Evolutionary conservation across 1,140 invertebrate species (phyloP).

Genomic region (roundworm (Caenorhabditis elegans)): DNA sequence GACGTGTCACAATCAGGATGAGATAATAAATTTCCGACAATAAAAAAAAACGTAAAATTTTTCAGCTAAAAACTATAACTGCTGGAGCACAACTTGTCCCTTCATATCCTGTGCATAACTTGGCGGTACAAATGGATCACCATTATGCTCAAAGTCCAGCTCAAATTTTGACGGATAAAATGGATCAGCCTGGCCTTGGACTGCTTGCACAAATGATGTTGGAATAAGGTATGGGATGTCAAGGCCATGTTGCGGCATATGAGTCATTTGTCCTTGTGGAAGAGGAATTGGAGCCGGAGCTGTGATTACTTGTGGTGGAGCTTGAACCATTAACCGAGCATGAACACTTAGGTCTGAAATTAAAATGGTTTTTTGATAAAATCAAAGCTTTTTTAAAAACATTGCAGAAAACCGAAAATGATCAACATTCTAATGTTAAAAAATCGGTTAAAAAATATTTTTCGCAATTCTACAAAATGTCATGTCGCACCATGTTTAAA

Average conservation of each 20-base stretch:
- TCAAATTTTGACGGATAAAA: constrained; percentile 20
- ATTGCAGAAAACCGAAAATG: too few relatives aligned
- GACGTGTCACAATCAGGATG: constrained; percentile 14
- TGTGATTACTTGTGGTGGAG: constrained; percentile 1
- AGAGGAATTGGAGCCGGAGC: not conserved
- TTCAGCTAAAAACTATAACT: constrained; percentile 46
- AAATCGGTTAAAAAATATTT: too few relatives aligned
- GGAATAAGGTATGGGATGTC: constrained; percentile 52
- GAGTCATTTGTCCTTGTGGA: not conserved
- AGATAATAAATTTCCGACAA: not conserved
- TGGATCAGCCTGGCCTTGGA: not conserved
- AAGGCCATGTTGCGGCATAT: not conserved
- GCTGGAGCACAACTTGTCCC: constrained; percentile 62
- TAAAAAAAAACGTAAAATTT: not conserved
- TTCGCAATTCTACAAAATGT: too few relatives aligned
- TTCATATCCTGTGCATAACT: constrained; percentile 59
- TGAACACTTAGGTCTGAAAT: not conserved
- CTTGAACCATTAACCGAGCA: not conserved
- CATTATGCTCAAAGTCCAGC: not conserved
- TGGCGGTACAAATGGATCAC: constrained; percentile 56
- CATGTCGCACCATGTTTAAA: too few relatives aligned
- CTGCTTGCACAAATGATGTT: not conserved
- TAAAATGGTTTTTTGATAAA: not conserved
- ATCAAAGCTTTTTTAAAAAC: too few relatives aligned
- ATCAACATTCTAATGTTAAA: too few relatives aligned